Evolutionary conservation across 1,140 invertebrate species (phyloP).

Genomic region (Pentalonia nigronervosa): DNA sequence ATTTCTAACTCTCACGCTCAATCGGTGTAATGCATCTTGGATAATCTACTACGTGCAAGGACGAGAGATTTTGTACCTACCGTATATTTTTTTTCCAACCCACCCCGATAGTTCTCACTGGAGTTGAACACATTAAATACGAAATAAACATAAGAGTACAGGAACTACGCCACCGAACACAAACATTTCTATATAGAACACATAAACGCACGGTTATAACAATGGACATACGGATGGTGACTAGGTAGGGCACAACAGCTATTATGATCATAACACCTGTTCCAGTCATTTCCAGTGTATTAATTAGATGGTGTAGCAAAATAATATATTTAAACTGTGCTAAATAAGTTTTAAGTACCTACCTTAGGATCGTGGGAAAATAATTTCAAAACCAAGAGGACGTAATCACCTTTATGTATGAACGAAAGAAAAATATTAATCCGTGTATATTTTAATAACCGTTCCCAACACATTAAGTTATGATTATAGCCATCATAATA

Average conservation of each 20-base stretch:
- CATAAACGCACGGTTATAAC: constrained; percentile 8
- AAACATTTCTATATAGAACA: constrained; percentile 4
- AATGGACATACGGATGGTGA: not conserved
- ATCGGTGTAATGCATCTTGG: not conserved
- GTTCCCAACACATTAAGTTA: not conserved
- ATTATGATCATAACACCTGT: constrained; percentile 40
- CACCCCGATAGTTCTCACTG: constrained; percentile 46
- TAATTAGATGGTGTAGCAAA: constrained; percentile 34
- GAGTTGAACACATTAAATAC: constrained; percentile 28
- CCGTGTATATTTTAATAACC: not conserved
- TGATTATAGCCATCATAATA: not conserved
- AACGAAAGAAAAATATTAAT: not conserved
- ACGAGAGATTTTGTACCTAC: not conserved
- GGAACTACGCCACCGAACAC: constrained; percentile 54
- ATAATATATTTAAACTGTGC: constrained; percentile 26
- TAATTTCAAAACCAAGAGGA: not conserved
- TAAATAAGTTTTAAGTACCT: not conserved
- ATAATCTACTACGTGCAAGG: constrained; percentile 24
- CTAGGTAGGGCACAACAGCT: not conserved
- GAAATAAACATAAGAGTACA: constrained; percentile 27
- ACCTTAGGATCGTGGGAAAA: constrained; percentile 28
- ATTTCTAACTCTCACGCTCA: constrained; percentile 5
- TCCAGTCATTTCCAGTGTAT: constrained; percentile 16
- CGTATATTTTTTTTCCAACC: constrained; percentile 6
- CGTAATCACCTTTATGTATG: not conserved